phyloP scores from a whole-genome alignment of 2,113 vertebrate genomes.

The Falco punctatus region DNA sequence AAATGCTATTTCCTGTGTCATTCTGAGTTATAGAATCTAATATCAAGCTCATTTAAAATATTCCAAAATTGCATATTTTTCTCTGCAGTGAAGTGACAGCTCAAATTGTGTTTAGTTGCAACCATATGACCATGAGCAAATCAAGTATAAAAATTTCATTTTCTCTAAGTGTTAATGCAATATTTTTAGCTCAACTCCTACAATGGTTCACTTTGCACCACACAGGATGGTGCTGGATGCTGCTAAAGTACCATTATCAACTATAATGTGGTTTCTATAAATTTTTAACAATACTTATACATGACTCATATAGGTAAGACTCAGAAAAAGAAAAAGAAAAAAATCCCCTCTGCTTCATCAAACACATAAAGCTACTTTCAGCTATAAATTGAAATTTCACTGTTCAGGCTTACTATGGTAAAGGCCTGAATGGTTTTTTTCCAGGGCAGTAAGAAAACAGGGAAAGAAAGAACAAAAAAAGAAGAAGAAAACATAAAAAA shows the following conservation, averaged over 20 bases:
- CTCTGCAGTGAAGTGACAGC: constrained; percentile 66
- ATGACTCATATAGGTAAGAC: constrained; percentile 42
- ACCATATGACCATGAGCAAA: constrained; percentile 66
- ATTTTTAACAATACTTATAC: constrained; percentile 51
- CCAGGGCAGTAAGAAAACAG: neutral
- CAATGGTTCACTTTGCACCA: constrained; percentile 49
- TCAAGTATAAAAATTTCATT: constrained; percentile 69
- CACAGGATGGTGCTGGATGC: constrained; percentile 59
- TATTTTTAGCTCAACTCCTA: constrained; percentile 70
- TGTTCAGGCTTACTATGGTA: constrained; percentile 25
- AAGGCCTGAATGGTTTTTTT: neutral
- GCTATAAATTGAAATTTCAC: constrained; percentile 63
- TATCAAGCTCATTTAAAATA: constrained; percentile 70
- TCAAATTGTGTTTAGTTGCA: constrained; percentile 60
- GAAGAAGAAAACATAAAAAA: neutral
- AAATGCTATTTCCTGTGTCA: constrained; percentile 68
- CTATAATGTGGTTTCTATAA: constrained; percentile 58
- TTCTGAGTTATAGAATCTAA: constrained; percentile 71
- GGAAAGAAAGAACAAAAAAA: neutral
- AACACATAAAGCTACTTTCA: constrained; percentile 43
- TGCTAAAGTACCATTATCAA: constrained; percentile 66
- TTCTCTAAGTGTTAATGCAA: constrained; percentile 72
- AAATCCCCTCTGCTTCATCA: neutral
- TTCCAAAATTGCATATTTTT: constrained; percentile 66
- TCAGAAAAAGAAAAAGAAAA: constrained; percentile 38